These are phyloP conservation scores for Macroteleia sp. DNA, from an alignment of 2,888 invertebrate species.

Conservation along the genomic window DNA sequence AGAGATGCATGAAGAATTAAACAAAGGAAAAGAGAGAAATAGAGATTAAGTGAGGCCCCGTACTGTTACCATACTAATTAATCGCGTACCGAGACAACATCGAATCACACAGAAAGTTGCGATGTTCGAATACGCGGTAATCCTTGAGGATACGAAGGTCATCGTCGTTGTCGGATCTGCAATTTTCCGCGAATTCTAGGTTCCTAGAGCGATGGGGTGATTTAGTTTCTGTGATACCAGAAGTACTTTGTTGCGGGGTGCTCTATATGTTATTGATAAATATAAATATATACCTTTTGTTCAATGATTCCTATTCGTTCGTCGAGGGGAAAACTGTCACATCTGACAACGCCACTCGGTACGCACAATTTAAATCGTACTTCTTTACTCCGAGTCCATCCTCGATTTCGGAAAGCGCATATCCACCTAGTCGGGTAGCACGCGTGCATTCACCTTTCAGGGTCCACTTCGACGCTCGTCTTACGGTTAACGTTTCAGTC, in stretches of 20 bases:
- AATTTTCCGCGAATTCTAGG: constrained; percentile 31
- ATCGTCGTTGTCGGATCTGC: constrained; percentile 45
- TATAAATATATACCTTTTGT: constrained; percentile 20
- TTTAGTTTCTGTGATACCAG: constrained; percentile 58
- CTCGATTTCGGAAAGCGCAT: constrained; percentile 51
- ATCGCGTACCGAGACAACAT: no score
- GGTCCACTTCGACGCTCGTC: constrained; percentile 46
- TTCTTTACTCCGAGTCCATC: constrained; percentile 40
- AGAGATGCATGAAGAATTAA: not conserved
- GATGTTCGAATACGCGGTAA: no score
- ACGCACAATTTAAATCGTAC: constrained; percentile 49
- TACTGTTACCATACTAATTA: not conserved
- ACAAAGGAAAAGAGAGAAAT: not conserved
- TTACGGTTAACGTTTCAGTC: constrained; percentile 37
- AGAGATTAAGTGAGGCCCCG: constrained; percentile 1
- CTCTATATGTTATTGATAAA: constrained; percentile 31
- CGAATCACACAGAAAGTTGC: no score
- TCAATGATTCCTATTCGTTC: constrained; percentile 37
- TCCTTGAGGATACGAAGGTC: no score
- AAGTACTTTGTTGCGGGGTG: constrained; percentile 39
- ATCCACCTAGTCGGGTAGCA: constrained; percentile 44
- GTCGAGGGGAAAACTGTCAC: constrained; percentile 25
- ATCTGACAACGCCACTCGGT: constrained; percentile 56
- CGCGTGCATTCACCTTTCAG: constrained; percentile 43
- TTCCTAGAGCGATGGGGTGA: constrained; percentile 36